Percentiles rank a stretch among this genome's conserved stretches.
phyloP scores from a whole-genome alignment of 2,113 vertebrate genomes.

The Burhinus bistriatus region DNA sequence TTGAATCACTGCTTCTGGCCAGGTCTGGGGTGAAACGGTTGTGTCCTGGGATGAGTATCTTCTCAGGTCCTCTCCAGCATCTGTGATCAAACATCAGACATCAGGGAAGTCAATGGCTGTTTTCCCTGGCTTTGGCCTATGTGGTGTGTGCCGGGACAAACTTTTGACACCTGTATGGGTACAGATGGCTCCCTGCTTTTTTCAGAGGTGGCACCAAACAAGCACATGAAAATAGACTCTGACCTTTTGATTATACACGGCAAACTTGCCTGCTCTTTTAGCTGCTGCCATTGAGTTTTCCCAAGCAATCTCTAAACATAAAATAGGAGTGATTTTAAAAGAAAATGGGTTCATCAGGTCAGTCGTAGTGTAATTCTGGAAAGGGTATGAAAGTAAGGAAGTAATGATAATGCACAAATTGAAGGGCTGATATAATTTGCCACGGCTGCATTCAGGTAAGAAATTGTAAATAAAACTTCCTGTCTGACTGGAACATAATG shows the following conservation, averaged over 20 bases:
- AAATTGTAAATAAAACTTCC: slow-evolving; percentile 57
- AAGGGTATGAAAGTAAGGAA: slow-evolving; percentile 33
- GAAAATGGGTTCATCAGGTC: slow-evolving; percentile 47
- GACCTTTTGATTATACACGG: background rate
- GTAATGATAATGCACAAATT: slow-evolving; percentile 1
- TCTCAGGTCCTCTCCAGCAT: background rate
- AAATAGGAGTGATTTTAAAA: slow-evolving; percentile 34
- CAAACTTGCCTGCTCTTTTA: background rate
- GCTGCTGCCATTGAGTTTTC: background rate
- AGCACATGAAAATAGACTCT: background rate
- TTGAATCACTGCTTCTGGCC: background rate
- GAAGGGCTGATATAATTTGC: slow-evolving; percentile 23
- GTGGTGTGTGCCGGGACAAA: background rate
- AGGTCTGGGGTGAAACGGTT: background rate
- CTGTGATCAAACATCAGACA: background rate
- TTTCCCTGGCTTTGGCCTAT: background rate
- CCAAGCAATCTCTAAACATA: slow-evolving; percentile 26
- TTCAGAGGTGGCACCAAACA: background rate
- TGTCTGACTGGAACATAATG: slow-evolving; percentile 30
- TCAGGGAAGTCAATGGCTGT: background rate
- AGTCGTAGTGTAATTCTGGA: slow-evolving; percentile 28
- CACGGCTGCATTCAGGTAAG: background rate
- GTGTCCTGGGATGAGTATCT: background rate
- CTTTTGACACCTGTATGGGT: background rate
- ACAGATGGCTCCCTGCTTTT: background rate